These are phyloP conservation scores for Sesamia nonagrioides DNA, from an alignment of 1,140 invertebrate genomes.

Conservation along the genomic window DNA sequence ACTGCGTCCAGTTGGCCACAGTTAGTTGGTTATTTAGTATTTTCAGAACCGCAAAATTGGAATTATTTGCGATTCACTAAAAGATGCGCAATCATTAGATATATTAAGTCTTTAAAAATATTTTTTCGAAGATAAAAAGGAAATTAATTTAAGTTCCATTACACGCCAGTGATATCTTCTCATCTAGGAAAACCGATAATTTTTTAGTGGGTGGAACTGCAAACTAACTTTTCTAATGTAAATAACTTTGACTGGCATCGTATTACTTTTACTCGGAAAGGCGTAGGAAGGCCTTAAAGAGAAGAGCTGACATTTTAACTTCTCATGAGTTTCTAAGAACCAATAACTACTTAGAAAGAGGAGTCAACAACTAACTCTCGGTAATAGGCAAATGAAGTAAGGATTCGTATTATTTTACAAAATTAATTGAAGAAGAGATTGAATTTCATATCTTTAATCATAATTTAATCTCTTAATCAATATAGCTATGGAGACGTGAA, in stretches of 20 bases:
- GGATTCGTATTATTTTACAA: conserved; percentile 4
- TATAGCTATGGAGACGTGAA: too few species aligned
- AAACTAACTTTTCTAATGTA: neutral
- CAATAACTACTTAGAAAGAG: neutral
- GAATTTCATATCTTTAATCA: too few species aligned
- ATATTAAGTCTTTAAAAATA: too few species aligned
- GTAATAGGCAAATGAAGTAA: neutral
- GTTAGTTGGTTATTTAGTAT: too few species aligned
- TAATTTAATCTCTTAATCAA: too few species aligned
- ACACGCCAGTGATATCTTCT: neutral
- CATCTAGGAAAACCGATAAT: neutral
- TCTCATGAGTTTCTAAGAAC: neutral
- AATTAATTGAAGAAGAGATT: neutral
- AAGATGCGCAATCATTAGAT: too few species aligned
- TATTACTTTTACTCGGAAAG: neutral
- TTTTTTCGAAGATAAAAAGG: too few species aligned
- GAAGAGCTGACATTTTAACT: neutral
- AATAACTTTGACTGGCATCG: neutral
- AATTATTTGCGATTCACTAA: too few species aligned
- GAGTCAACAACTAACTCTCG: neutral
- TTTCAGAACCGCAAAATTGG: too few species aligned
- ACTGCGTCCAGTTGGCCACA: too few species aligned
- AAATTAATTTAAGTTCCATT: too few species aligned
- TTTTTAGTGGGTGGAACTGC: neutral
- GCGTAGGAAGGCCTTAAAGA: neutral